Conservation (phyloP, 1,140 invertebrate species). For the Harpegnathos saltator region DNA sequence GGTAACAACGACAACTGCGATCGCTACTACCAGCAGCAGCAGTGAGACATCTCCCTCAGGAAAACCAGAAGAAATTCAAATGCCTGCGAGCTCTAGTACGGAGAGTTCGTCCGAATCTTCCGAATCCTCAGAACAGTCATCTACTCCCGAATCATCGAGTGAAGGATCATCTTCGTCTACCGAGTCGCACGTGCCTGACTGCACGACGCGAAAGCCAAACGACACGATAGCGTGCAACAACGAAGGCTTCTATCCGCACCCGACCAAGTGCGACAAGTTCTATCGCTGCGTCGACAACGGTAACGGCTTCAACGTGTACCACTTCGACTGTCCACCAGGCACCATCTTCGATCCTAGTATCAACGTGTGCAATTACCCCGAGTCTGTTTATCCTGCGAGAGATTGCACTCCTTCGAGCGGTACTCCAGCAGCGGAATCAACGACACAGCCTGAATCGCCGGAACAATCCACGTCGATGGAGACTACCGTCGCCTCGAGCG, state of each 20-base stretch:
- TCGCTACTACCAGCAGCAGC: neutral
- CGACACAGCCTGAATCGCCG: conserved; percentile 51
- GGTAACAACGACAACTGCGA: neutral
- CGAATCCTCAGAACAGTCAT: neutral
- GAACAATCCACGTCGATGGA: conserved; percentile 49
- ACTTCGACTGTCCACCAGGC: conserved; percentile 86
- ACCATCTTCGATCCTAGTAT: conserved; percentile 87
- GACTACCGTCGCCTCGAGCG: conserved; percentile 67
- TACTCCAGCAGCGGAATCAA: conserved; percentile 40
- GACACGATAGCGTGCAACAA: conserved; percentile 82
- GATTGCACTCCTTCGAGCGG: conserved; percentile 79
- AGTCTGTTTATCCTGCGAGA: conserved; percentile 86
- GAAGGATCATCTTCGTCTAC: conserved; percentile 56
- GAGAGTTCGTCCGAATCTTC: conserved; percentile 44
- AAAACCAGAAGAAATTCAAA: conserved; percentile 47
- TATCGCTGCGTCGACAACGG: conserved; percentile 90
- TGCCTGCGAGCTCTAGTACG: conserved; percentile 44
- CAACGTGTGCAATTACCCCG: conserved; percentile 86
- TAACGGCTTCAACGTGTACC: conserved; percentile 87
- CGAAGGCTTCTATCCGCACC: conserved; percentile 89
- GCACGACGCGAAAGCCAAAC: conserved; percentile 68
- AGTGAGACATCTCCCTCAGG: conserved; percentile 21
- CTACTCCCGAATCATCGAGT: conserved; percentile 5
- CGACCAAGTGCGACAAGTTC: conserved; percentile 89
- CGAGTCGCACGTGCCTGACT: conserved; percentile 54